phyloP scores from a whole-genome alignment of 2,888 invertebrate species.

The Gymnoscelis rufifasciata region DNA sequence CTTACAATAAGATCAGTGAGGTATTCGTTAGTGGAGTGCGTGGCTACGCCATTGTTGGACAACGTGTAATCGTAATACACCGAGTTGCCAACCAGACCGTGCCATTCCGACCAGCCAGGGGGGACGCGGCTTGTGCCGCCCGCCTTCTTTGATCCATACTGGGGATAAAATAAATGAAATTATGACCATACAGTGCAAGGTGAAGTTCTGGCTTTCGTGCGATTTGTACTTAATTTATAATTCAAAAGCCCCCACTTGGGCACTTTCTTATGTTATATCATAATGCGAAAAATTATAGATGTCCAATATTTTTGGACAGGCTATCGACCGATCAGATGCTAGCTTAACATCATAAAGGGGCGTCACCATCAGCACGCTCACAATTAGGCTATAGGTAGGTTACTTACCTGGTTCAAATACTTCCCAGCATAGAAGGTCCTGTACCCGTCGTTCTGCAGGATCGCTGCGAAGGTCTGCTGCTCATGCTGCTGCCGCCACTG shows the following conservation, averaged over 20 bases:
- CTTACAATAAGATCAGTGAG: constrained; percentile 91
- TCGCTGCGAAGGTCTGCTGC: constrained; percentile 82
- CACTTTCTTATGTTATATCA: too few relatives aligned
- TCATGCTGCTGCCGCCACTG: constrained; percentile 82
- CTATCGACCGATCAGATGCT: too few relatives aligned
- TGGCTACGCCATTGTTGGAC: constrained; percentile 87
- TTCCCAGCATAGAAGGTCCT: constrained; percentile 95
- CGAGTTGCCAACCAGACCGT: constrained; percentile 93
- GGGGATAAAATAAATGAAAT: constrained; percentile 8
- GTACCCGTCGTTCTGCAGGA: constrained; percentile 83
- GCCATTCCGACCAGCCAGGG: constrained; percentile 92
- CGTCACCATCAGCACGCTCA: too few relatives aligned
- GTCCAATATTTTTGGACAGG: too few relatives aligned
- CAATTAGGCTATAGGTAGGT: too few relatives aligned
- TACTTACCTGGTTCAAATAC: constrained; percentile 94
- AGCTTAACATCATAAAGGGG: too few relatives aligned
- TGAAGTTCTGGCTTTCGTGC: too few relatives aligned
- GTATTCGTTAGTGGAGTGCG: constrained; percentile 84
- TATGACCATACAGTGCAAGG: too few relatives aligned
- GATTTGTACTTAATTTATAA: too few relatives aligned
- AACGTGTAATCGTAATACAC: constrained; percentile 94
- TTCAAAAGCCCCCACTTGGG: too few relatives aligned
- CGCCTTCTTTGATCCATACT: constrained; percentile 80
- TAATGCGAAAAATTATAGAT: too few relatives aligned
- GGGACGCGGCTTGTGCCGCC: constrained; percentile 86